Percentiles rank a stretch among this genome's conserved stretches.
Conservation (phyloP, 2,888 invertebrate genomes). For the Ophion slaviceki region DNA sequence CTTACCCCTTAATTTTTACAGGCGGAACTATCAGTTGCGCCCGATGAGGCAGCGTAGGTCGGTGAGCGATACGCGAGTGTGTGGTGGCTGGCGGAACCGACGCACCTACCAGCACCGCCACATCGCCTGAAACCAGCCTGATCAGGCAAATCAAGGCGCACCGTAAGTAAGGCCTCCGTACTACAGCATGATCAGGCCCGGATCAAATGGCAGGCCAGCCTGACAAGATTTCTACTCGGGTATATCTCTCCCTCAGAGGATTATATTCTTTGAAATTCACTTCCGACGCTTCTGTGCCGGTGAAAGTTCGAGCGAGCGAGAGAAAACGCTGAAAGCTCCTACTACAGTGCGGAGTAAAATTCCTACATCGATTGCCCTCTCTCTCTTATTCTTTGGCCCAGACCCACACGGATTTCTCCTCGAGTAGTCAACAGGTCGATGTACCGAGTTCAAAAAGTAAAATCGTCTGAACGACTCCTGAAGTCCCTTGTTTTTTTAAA, state of each 20-base stretch:
- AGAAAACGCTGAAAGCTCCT: conserved; percentile 32
- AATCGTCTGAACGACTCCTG: conserved; percentile 41
- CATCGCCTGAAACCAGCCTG: too few species aligned
- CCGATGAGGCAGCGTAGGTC: too few species aligned
- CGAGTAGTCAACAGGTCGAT: conserved; percentile 65
- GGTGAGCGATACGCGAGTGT: too few species aligned
- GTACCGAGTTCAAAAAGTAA: conserved; percentile 60
- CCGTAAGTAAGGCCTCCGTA: too few species aligned
- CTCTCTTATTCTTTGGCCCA: conserved; percentile 28
- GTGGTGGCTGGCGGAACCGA: too few species aligned
- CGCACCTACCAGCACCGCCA: too few species aligned
- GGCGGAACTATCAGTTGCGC: too few species aligned
- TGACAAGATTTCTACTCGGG: background rate
- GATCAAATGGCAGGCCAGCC: too few species aligned
- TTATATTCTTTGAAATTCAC: conserved; percentile 57
- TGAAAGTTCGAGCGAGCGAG: conserved; percentile 3
- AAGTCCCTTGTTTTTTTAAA: conserved; percentile 6
- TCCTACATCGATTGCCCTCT: conserved; percentile 51
- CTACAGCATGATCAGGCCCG: too few species aligned
- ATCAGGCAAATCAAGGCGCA: too few species aligned
- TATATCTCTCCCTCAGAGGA: background rate
- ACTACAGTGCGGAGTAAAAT: conserved; percentile 42
- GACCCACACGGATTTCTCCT: conserved; percentile 40
- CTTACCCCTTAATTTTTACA: too few species aligned
- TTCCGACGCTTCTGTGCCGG: conserved; percentile 25